Evolutionary conservation across 2,113 vertebrate species (phyloP).

Genomic region (Sterna hirundo): DNA sequence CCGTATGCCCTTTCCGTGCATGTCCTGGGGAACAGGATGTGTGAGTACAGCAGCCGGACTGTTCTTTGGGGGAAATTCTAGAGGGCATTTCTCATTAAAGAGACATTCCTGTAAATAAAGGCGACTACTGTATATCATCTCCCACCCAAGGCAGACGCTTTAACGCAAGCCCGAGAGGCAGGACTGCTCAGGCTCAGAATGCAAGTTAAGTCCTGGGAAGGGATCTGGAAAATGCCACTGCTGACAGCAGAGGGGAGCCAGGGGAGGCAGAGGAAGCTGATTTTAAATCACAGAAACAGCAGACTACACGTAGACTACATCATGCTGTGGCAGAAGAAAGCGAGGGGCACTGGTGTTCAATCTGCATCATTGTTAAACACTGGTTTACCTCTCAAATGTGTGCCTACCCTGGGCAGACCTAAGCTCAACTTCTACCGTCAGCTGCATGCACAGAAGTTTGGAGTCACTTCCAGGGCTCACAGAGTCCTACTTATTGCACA

Average conservation of each 20-base stretch:
- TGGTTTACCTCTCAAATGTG: neutral
- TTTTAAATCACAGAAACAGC: conserved; percentile 28
- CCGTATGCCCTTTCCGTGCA: neutral
- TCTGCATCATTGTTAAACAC: neutral
- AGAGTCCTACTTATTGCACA: neutral
- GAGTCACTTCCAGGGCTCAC: neutral
- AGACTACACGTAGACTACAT: neutral
- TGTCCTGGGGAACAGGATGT: neutral
- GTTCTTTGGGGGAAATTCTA: neutral
- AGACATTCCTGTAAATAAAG: conserved; percentile 59
- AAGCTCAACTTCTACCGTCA: neutral
- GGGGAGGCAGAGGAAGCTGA: neutral
- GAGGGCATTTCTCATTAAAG: conserved; percentile 24
- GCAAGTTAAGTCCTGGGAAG: conserved; percentile 32
- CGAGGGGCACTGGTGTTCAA: neutral
- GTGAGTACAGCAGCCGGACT: neutral
- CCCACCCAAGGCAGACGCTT: neutral
- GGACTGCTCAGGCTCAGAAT: conserved; percentile 48
- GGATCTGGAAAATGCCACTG: conserved; percentile 56
- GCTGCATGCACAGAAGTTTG: neutral
- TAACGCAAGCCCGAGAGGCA: neutral
- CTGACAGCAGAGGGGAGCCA: conserved; percentile 40
- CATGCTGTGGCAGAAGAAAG: neutral
- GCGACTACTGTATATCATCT: conserved; percentile 57
- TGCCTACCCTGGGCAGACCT: neutral